These are phyloP conservation scores for Brachymystax lenok DNA, from an alignment of 2,797 vertebrate genomes.

Conservation along the genomic window DNA sequence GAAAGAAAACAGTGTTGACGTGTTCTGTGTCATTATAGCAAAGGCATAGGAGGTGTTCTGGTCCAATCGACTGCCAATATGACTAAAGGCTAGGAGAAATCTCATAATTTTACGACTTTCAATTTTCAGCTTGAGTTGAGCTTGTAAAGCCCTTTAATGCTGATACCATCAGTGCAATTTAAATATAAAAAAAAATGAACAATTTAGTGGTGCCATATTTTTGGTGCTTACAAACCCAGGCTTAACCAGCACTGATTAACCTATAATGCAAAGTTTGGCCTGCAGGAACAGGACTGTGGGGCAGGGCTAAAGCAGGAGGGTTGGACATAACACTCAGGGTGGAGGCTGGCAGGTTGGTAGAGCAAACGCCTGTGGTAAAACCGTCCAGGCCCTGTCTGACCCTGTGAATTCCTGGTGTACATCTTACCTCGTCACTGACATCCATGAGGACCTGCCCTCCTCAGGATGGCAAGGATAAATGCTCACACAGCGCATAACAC, in stretches of 20 bases:
- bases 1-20: slow-evolving; percentile 37
- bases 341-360: slow-evolving; percentile 19
- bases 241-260: slow-evolving; percentile 29
- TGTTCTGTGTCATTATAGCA: slow-evolving; percentile 51
- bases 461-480: slow-evolving; percentile 36
- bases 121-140: slow-evolving; percentile 42
- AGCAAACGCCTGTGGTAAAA: slow-evolving; percentile 53
- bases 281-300: slow-evolving; percentile 36
- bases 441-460: slow-evolving; percentile 43
- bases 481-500: not conserved
- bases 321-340: not conserved
- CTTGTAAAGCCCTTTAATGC: slow-evolving; percentile 47
- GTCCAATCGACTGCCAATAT: slow-evolving; percentile 42
- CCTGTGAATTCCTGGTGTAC: slow-evolving; percentile 40
- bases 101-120: slow-evolving; percentile 9
- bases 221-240: not conserved
- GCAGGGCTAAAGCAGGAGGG: slow-evolving; percentile 17
- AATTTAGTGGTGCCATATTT: slow-evolving; percentile 29
- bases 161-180: slow-evolving; percentile 30
- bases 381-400: slow-evolving; percentile 58
- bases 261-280: not conserved
- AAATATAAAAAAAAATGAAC: slow-evolving; percentile 20
- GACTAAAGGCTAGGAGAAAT: slow-evolving; percentile 48
- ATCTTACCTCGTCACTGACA: slow-evolving; percentile 66
- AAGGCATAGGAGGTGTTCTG: slow-evolving; percentile 50